Conservation (phyloP, 2,888 invertebrate species). For the Meiosimyza platycephala region DNA sequence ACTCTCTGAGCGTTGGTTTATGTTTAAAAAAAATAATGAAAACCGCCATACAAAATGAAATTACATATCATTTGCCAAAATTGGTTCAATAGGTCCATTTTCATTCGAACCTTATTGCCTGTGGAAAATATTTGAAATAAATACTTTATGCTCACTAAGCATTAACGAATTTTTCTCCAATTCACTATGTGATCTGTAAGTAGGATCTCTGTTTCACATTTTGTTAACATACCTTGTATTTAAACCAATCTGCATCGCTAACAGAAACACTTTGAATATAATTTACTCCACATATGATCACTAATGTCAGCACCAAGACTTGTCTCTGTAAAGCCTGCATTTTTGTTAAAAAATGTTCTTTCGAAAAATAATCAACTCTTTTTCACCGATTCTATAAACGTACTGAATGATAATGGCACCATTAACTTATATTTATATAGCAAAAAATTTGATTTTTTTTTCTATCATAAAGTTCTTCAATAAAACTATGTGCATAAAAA, state of each 20-base stretch:
- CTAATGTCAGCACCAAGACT: background rate
- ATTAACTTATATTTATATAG: constrained; percentile 8
- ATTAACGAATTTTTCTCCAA: background rate
- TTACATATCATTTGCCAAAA: too few relatives aligned
- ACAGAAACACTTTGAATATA: constrained; percentile 1
- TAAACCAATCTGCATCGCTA: constrained; percentile 1
- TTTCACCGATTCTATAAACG: background rate
- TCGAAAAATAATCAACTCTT: background rate
- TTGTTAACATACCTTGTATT: constrained; percentile 13
- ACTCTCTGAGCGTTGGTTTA: too few relatives aligned
- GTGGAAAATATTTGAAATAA: too few relatives aligned
- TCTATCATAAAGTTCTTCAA: too few relatives aligned
- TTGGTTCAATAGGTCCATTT: too few relatives aligned
- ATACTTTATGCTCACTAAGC: too few relatives aligned
- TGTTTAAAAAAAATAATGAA: too few relatives aligned
- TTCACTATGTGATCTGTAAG: background rate
- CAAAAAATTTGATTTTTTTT: background rate
- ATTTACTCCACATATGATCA: background rate
- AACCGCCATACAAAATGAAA: too few relatives aligned
- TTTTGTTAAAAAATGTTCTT: background rate
- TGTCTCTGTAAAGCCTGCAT: background rate
- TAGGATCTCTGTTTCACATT: background rate
- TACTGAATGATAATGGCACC: background rate
- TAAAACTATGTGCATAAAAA: too few relatives aligned
- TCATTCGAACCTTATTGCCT: too few relatives aligned